phyloP scores from a whole-genome alignment of 2,113 vertebrate species.

The Megaceryle maxima region DNA sequence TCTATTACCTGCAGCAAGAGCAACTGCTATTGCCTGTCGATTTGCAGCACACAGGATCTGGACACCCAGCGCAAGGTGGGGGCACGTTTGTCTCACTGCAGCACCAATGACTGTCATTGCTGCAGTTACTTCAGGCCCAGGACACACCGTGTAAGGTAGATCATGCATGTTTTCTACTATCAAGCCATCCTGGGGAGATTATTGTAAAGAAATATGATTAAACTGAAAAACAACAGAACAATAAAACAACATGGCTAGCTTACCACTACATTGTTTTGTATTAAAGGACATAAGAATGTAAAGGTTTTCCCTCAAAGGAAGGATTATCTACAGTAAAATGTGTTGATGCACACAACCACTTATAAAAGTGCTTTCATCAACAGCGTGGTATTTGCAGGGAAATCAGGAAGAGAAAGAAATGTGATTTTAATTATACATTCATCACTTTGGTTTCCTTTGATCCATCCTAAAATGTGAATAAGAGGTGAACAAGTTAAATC shows the following conservation, averaged over 20 bases:
- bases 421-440: slow-evolving; percentile 49
- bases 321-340: neutral
- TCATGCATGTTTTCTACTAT: slow-evolving; percentile 92
- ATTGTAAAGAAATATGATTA: neutral
- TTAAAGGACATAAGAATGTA: neutral
- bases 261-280: rapidly evolving
- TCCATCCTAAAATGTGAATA: slow-evolving; percentile 30
- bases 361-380: slow-evolving; percentile 10
- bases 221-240: neutral
- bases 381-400: neutral
- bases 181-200: slow-evolving; percentile 78
- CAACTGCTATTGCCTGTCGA: slow-evolving; percentile 77
- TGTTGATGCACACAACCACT: neutral
- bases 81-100: slow-evolving; percentile 73
- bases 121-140: slow-evolving; percentile 82
- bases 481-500: slow-evolving; percentile 33
- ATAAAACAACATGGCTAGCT: neutral
- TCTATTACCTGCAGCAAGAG: slow-evolving; percentile 82
- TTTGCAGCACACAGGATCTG: slow-evolving; percentile 86
- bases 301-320: slow-evolving; percentile 26
- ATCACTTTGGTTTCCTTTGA: slow-evolving; percentile 42
- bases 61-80: slow-evolving; percentile 74
- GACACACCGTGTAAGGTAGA: slow-evolving; percentile 75
- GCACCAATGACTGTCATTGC: slow-evolving; percentile 77
- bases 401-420: slow-evolving; percentile 38